Percentiles rank a stretch among this genome's conserved stretches.
Conservation (phyloP, 2,888 invertebrate species). For the Cataglyphis rosenhaueri region DNA sequence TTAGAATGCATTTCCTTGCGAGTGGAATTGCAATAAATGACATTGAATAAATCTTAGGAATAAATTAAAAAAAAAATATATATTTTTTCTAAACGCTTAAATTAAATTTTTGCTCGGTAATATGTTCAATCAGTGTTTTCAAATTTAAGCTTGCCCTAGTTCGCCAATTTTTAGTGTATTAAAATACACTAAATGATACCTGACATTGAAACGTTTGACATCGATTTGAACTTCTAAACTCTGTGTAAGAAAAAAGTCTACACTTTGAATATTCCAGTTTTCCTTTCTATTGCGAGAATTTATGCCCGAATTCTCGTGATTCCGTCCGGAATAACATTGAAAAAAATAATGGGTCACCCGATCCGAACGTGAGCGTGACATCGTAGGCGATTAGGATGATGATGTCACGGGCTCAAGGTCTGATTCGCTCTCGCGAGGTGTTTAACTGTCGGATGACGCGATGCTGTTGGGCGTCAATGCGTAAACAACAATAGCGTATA, state of each 20-base stretch:
- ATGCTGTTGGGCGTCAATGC: conserved; percentile 32
- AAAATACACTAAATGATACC: neutral
- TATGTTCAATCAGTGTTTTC: neutral
- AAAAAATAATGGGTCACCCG: neutral
- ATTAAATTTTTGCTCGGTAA: neutral
- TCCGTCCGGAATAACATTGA: neutral
- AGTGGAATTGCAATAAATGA: conserved; percentile 2
- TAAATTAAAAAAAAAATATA: too few relatives aligned
- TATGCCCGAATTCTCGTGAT: neutral
- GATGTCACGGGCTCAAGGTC: conserved; percentile 78
- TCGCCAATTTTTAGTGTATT: neutral
- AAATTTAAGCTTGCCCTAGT: neutral
- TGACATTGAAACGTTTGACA: neutral
- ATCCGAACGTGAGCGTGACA: conserved; percentile 9
- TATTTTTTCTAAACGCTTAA: neutral
- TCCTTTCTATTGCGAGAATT: neutral
- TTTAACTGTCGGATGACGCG: conserved; percentile 72
- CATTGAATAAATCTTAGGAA: neutral
- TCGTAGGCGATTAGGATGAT: conserved; percentile 55
- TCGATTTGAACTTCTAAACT: neutral
- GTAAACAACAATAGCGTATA: conserved; percentile 37
- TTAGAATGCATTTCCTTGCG: neutral
- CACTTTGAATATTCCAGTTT: neutral
- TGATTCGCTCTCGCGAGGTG: conserved; percentile 68
- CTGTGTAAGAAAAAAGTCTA: neutral